Evolutionary conservation across 2,888 invertebrate genomes (phyloP).

Genomic region (Amphipyra tragopoginis): DNA sequence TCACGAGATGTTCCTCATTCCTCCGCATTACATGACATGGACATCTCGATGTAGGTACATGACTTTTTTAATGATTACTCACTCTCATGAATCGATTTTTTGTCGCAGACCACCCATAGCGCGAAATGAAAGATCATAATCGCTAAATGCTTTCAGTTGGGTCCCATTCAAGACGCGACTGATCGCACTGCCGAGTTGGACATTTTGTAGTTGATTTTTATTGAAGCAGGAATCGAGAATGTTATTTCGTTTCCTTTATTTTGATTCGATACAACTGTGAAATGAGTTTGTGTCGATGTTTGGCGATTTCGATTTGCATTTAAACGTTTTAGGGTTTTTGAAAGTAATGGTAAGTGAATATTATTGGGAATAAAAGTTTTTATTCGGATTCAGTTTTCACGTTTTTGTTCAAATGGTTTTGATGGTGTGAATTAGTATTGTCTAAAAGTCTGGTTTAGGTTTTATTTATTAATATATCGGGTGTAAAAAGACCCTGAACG

Average conservation of each 20-base stretch:
- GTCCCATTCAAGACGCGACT: constrained; percentile 59
- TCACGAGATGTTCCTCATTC: too few relatives aligned
- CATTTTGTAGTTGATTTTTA: constrained; percentile 78
- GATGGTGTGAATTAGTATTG: too few relatives aligned
- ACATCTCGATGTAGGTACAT: too few relatives aligned
- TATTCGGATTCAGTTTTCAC: background rate
- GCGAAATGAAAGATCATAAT: constrained; percentile 25
- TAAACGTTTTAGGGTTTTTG: constrained; percentile 14
- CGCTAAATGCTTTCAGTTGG: constrained; percentile 39
- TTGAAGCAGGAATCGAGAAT: constrained; percentile 69
- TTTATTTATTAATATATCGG: too few relatives aligned
- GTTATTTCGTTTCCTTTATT: constrained; percentile 64
- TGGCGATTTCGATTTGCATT: constrained; percentile 32
- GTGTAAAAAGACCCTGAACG: too few relatives aligned
- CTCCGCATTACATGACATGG: too few relatives aligned
- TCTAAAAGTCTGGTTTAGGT: too few relatives aligned
- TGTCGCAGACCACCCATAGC: background rate
- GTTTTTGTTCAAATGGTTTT: too few relatives aligned
- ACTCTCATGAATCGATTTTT: background rate
- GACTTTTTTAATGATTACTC: background rate
- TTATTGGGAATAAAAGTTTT: background rate
- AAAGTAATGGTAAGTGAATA: background rate
- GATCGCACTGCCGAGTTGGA: constrained; percentile 70
- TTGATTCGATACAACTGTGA: constrained; percentile 48
- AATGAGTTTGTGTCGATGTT: constrained; percentile 35